These are phyloP conservation scores for Gobionotothen gibberifrons DNA, from an alignment of 2,797 vertebrate species.

Conservation along the genomic window DNA sequence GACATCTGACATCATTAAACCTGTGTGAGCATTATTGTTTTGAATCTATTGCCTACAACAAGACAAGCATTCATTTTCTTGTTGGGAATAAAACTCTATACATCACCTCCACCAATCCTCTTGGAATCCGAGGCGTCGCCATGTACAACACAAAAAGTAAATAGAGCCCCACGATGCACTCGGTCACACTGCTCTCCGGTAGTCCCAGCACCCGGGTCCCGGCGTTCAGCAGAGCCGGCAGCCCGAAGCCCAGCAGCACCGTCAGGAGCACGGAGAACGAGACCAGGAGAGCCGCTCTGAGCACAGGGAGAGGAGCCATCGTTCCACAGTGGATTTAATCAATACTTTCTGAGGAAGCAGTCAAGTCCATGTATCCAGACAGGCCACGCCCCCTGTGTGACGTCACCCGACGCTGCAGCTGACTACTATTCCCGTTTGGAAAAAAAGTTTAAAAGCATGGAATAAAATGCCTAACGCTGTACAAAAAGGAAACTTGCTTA, in stretches of 20 bases:
- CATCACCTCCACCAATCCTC: conserved; percentile 83
- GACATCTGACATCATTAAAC: neutral
- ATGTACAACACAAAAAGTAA: conserved; percentile 81
- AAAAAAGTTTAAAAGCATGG: too few species aligned
- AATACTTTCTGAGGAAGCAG: conserved; percentile 27
- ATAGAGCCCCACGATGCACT: conserved; percentile 84
- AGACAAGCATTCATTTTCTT: too few species aligned
- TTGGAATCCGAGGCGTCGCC: conserved; percentile 80
- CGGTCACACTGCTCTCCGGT: conserved; percentile 79
- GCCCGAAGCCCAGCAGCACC: conserved; percentile 78
- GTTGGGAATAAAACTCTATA: too few species aligned
- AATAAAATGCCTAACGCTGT: too few species aligned
- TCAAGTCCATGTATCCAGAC: neutral
- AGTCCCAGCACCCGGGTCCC: conserved; percentile 74
- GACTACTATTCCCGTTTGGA: too few species aligned
- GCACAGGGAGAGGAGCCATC: conserved; percentile 74
- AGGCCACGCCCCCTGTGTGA: conserved; percentile 41
- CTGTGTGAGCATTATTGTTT: too few species aligned
- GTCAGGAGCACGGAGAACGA: conserved; percentile 81
- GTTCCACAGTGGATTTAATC: conserved; percentile 62
- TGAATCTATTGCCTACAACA: too few species aligned
- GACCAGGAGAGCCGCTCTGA: conserved; percentile 68
- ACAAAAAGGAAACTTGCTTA: too few species aligned
- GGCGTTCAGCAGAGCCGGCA: conserved; percentile 78
- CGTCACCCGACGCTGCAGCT: too few species aligned